Conservation (phyloP, 2,113 vertebrate species). For the Lichenostomus cassidix region DNA sequence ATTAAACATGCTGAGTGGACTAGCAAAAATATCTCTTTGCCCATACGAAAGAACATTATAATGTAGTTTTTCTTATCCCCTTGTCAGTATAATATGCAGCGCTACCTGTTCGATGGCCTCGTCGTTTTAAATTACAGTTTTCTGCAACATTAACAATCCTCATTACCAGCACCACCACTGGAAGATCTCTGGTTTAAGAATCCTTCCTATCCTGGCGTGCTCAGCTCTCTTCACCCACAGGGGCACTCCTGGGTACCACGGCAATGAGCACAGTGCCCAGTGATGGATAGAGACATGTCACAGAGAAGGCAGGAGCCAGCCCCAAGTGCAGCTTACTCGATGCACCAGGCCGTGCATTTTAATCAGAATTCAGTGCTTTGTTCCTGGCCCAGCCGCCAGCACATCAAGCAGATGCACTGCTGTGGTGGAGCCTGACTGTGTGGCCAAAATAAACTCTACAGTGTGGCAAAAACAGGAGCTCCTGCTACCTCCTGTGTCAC, state of each 20-base stretch:
- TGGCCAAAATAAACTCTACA: background rate
- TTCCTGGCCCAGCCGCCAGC: background rate
- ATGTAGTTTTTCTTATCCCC: slow-evolving; percentile 28
- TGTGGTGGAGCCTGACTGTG: background rate
- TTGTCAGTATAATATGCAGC: background rate
- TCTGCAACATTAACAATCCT: slow-evolving; percentile 40
- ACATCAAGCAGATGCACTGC: background rate
- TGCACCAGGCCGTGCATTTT: slow-evolving; percentile 6
- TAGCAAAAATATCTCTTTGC: slow-evolving; percentile 30
- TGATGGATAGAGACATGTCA: background rate
- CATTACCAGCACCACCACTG: background rate
- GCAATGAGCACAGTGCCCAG: background rate
- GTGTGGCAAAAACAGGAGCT: background rate
- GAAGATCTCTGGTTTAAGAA: background rate
- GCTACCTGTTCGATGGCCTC: slow-evolving; percentile 47
- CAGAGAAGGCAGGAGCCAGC: background rate
- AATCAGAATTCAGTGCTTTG: slow-evolving; percentile 42
- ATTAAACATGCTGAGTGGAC: slow-evolving; percentile 1
- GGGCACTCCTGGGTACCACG: background rate
- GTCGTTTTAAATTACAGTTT: slow-evolving; percentile 43
- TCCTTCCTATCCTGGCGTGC: background rate
- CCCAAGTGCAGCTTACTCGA: background rate
- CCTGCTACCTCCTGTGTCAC: background rate
- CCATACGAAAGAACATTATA: slow-evolving; percentile 17
- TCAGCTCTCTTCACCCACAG: background rate